phyloP scores from a whole-genome alignment of 2,797 vertebrate species.

The Gymnothorax javanicus region DNA sequence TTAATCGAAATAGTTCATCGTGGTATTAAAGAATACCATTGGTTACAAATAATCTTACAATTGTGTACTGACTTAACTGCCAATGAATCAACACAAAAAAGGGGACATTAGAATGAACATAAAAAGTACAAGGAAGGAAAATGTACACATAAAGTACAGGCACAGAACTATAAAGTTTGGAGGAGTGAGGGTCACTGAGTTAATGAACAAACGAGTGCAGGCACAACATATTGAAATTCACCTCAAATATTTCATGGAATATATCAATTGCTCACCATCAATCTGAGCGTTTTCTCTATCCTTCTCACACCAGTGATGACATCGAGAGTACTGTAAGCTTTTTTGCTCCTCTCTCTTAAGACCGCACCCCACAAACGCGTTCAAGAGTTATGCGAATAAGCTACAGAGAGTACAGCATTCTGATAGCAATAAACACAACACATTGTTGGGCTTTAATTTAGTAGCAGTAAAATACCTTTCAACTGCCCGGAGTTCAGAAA shows the following conservation, averaged over 20 bases:
- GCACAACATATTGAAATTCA: conserved; percentile 55
- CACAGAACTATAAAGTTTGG: conserved; percentile 61
- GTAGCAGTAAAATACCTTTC: conserved; percentile 40
- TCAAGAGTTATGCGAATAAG: not conserved
- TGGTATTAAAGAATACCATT: not conserved
- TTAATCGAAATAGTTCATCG: not conserved
- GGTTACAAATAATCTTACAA: not conserved
- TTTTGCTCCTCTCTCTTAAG: conserved; percentile 42
- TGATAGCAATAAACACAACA: not conserved
- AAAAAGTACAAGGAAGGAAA: not conserved
- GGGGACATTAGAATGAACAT: no score
- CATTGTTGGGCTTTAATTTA: conserved; percentile 38
- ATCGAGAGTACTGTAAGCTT: conserved; percentile 54
- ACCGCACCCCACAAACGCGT: conserved; percentile 43
- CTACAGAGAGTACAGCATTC: not conserved
- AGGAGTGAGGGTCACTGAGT: conserved; percentile 1
- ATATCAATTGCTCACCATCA: conserved; percentile 58
- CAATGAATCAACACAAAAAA: conserved; percentile 10
- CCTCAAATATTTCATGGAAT: conserved; percentile 62
- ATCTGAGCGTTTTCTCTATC: conserved; percentile 52
- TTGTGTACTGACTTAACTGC: not conserved
- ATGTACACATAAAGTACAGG: conserved; percentile 44
- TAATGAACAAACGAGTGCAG: not conserved
- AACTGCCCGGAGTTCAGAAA: conserved; percentile 40
- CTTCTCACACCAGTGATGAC: conserved; percentile 52